Conservation (phyloP, 2,797 vertebrate genomes). For the Mico argentatus region DNA sequence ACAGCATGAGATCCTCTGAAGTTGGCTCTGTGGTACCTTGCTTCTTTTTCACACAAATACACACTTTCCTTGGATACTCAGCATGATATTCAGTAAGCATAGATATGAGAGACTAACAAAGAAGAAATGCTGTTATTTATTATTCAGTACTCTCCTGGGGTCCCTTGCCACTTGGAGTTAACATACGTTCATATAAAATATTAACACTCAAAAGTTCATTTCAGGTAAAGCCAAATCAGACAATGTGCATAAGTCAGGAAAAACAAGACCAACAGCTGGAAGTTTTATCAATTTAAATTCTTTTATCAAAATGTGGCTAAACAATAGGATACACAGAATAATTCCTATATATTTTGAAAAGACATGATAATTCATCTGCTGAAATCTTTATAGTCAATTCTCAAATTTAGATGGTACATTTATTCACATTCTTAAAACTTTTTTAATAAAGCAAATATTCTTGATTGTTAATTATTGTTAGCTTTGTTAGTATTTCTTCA, state of each 20-base stretch:
- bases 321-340: neutral
- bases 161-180: neutral
- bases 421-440: neutral
- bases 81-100: conserved; percentile 10
- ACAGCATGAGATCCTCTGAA: conserved; percentile 29
- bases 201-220: conserved; percentile 52
- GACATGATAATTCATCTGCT: neutral
- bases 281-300: neutral
- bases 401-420: neutral
- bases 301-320: neutral
- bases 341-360: neutral
- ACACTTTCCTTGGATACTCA: conserved; percentile 18
- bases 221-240: conserved; percentile 24
- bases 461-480: neutral
- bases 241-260: neutral
- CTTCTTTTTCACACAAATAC: conserved; percentile 58
- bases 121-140: conserved; percentile 57
- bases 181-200: conserved; percentile 44
- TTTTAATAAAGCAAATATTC: neutral
- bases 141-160: conserved; percentile 35
- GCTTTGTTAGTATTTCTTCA: neutral
- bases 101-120: conserved; percentile 27
- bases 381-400: neutral
- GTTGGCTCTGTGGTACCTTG: conserved; percentile 17
- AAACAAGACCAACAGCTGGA: neutral